phyloP scores from a whole-genome alignment of 2,113 vertebrate species.

The Orientallactaga bullata region DNA sequence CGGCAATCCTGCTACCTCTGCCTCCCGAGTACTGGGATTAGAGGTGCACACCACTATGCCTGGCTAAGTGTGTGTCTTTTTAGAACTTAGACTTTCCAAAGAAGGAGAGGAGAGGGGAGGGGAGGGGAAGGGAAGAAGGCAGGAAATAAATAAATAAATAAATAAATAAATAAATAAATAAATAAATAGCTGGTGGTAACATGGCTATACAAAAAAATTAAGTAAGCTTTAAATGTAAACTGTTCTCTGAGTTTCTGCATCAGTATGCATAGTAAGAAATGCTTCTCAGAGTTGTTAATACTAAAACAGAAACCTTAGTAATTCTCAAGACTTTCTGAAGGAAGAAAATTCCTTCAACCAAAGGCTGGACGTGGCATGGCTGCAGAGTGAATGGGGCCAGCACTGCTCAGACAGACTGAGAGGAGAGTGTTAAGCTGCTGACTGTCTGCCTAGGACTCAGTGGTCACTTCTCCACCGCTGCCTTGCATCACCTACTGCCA shows the following conservation, averaged over 20 bases:
- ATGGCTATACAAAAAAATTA: not conserved
- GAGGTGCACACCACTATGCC: too few species aligned
- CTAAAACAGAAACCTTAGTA: not conserved
- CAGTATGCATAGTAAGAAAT: not conserved
- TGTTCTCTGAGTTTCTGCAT: not conserved
- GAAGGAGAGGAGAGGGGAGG: too few species aligned
- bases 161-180: not conserved
- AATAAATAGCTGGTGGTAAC: not conserved
- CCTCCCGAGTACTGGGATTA: too few species aligned
- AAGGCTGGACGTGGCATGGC: not conserved
- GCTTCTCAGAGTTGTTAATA: not conserved
- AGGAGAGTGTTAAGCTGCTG: not conserved
- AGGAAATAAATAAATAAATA: too few species aligned
- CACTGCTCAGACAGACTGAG: not conserved
- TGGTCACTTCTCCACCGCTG: constrained; percentile 14
- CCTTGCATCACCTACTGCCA: not conserved
- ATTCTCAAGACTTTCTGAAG: not conserved
- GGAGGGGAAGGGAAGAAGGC: too few species aligned
- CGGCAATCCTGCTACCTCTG: too few species aligned
- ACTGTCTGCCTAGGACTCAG: not conserved
- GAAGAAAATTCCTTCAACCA: constrained; percentile 25
- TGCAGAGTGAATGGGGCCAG: not conserved
- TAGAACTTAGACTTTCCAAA: not conserved
- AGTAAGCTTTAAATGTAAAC: constrained; percentile 5
- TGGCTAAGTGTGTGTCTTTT: not conserved